phyloP scores from a whole-genome alignment of 2,797 vertebrate species.

The Phataginus tricuspis region DNA sequence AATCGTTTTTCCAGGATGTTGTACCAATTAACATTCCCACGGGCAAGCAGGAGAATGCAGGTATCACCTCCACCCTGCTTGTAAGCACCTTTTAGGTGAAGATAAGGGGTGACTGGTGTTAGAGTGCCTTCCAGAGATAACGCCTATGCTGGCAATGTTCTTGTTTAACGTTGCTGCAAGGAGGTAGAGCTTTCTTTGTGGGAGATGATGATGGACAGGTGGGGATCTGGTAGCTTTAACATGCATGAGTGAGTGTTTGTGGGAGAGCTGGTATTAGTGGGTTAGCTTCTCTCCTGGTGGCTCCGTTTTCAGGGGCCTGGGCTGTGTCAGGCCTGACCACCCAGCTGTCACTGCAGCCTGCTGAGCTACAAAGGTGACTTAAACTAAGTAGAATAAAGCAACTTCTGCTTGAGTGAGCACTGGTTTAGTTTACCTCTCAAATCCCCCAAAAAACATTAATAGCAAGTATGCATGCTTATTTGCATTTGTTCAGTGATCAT shows the following conservation, averaged over 20 bases:
- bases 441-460: background rate
- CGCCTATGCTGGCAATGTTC: background rate
- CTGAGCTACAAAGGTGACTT: background rate
- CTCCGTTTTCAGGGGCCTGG: background rate
- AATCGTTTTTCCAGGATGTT: background rate
- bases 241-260: background rate
- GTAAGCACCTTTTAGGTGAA: background rate
- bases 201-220: background rate
- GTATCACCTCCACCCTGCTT: background rate
- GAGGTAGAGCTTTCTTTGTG: background rate
- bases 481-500: background rate
- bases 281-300: background rate
- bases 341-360: background rate
- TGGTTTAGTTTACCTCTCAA: background rate
- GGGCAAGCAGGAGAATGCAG: background rate
- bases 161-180: background rate
- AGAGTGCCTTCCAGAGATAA: background rate
- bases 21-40: background rate
- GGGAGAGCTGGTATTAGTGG: background rate
- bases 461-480: background rate
- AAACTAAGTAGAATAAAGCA: background rate
- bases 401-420: background rate
- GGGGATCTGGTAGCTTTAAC: background rate
- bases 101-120: background rate
- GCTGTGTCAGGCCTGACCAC: background rate